Evolutionary conservation across 2,888 invertebrate genomes (phyloP), one percentile per base, ranked within the genome.

Genomic region (Cyclophora punctaria): DNA sequence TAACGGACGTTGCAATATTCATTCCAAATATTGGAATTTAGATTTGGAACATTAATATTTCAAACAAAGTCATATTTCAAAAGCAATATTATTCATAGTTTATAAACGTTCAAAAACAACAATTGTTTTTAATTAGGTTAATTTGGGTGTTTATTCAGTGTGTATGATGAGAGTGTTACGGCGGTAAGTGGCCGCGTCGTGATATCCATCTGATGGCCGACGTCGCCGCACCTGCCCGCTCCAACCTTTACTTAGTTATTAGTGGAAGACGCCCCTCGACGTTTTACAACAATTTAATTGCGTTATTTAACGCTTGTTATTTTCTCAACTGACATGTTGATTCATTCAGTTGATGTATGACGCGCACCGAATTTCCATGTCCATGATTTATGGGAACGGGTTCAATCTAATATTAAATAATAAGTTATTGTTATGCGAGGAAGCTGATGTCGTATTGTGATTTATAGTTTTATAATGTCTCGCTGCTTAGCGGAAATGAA

Each of bases 211-310:
- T 66, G 62, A 63, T 69, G 68, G 63, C 67, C 63, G 70, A 64
- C 51, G 62, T 64, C 53, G 58, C 53, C 62, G 62, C 84, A 84
- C 83, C 83, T 83, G 84, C 82, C 52, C 51, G 49, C 57, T 62
- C 73, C 70, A 77, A 73, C 78, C 77, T 66, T 73, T 73, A 81
- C 80, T 82, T 81, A 71, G 70, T 73, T 64, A 74, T 80, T 79
- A 79, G 80, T 64, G 57, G 57, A 65, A 71, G 68, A 77, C 76
- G 73, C 74, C 81, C 78, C 71, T 63, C 61, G 57, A 68, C 71
- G 63, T 77, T 80, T 80, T 73, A 80, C 71, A 79, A 77, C 76
- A 65, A 74, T 79, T 79, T 83, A 80, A 82, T 81, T 80, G 72
- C 73, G 71, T 75, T 80, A 75, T 78, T 80, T 77, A 74, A 80